Percentiles rank a stretch among this genome's conserved stretches.
phyloP scores from a whole-genome alignment of 2,888 invertebrate genomes.

The Orthonevra nobilis region DNA sequence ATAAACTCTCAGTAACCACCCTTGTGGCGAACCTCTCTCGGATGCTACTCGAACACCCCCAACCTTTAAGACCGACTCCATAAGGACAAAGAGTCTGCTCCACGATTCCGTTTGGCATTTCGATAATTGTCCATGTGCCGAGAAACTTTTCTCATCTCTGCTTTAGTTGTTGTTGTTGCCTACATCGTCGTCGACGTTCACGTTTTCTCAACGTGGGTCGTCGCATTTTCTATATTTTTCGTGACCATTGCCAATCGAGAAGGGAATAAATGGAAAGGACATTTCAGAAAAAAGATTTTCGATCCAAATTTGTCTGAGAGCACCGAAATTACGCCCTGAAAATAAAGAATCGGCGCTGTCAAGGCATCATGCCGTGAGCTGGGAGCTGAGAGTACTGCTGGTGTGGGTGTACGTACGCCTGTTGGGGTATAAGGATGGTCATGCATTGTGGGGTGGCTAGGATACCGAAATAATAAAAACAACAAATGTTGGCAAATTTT shows the following conservation, averaged over 20 bases:
- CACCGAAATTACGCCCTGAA: conserved; percentile 57
- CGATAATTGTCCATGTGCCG: conserved; percentile 52
- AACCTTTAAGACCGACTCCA: too few species aligned
- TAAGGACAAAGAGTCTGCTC: conserved; percentile 15
- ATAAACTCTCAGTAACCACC: conserved; percentile 14
- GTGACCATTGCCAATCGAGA: background rate
- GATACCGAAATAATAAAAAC: conserved; percentile 21
- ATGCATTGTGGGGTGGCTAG: background rate
- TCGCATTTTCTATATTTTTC: background rate
- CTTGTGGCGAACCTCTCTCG: too few species aligned
- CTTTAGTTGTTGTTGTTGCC: conserved; percentile 25
- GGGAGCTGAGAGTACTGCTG: too few species aligned
- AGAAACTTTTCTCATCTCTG: conserved; percentile 58
- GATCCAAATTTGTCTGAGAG: conserved; percentile 40
- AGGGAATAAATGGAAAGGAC: conserved; percentile 40
- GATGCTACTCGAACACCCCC: too few species aligned
- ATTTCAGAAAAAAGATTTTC: conserved; percentile 45
- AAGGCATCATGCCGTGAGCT: conserved; percentile 5
- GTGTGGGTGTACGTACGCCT: background rate
- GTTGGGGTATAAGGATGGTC: background rate
- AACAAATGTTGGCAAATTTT: conserved; percentile 55
- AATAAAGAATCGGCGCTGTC: conserved; percentile 30
- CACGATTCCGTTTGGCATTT: conserved; percentile 57
- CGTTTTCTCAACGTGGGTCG: conserved; percentile 54
- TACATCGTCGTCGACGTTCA: conserved; percentile 41